Evolutionary conservation across 2,113 vertebrate genomes (phyloP), one percentile per base, ranked within the genome.

Genomic region (Diadophis punctatus): DNA sequence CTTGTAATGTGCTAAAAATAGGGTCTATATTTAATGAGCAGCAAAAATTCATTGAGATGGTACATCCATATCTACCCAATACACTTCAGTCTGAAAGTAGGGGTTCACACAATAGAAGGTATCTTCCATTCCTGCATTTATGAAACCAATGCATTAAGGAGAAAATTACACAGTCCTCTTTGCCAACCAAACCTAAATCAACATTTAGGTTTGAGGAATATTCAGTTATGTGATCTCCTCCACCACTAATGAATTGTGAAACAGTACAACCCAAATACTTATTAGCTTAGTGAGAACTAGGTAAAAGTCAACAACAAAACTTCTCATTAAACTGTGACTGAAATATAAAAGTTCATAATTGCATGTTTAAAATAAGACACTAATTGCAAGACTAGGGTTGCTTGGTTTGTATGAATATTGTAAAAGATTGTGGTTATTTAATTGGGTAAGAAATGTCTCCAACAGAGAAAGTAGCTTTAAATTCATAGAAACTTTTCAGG

Each of bases 1-100:
- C 0, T 0, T 5, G 11, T 0, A 7, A 43, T 0, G 88, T 18
- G 46, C 18, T 89, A 89, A 11, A 89, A 48, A 25, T 39, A 34
- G 30, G 1, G 4, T 8, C 6, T 3, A 56, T 25, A 27, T 43
- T 22, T 92, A 12, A 0, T 1, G 0, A 86, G 52, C 87, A 58
- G 52, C 55, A 94, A 46, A 0, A 0, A 46, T 58, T 86, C 53
- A 91, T 8, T 49, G 39, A 91, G 27, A 20, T 12, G 43, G 53
- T 48, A 58, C 3, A 14, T 27, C 51, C 12, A 11, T 55, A 48
- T 48, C 4, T n/a, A 90, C 68, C 34, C 34, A 80, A 80, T 8
- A 80, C 11, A 43, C 34, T 30, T 52, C 48, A 74, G 8, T 14
- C 12, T 56, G 9, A 14, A 58, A 39, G 12, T 39, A 27, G 4